A percentile compares a stretch with the other conserved stretches of the same genome.
These are phyloP conservation scores for Melanostigma gelatinosum DNA, from an alignment of 2,113 vertebrate genomes.

Conservation along the genomic window DNA sequence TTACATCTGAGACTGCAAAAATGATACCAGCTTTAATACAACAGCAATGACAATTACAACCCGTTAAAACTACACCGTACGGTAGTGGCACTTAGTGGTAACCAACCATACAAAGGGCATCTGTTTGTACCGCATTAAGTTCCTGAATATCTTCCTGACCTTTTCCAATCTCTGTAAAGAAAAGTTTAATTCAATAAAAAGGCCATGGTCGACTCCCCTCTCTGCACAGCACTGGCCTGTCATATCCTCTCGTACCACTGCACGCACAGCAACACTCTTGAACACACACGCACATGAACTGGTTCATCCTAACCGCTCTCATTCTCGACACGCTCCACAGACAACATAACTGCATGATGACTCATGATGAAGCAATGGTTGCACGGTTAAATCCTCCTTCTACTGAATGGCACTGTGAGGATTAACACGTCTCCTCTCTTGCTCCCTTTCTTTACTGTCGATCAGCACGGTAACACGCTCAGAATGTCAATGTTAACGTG, in stretches of 20 bases:
- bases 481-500: no score
- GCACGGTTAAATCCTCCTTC: constrained; percentile 37
- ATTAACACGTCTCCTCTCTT: neutral
- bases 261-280: neutral
- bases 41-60: neutral
- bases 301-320: constrained; percentile 15
- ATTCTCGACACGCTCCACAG: constrained; percentile 4
- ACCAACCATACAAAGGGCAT: neutral
- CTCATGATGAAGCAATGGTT: neutral
- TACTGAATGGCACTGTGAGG: neutral
- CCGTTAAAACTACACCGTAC: neutral
- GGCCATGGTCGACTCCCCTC: constrained; percentile 41
- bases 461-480: neutral
- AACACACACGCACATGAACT: neutral
- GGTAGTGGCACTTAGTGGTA: neutral
- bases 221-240: constrained; percentile 36
- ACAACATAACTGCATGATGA: neutral
- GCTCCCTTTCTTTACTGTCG: neutral
- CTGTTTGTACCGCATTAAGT: neutral
- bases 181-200: constrained; percentile 54
- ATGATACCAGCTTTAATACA: constrained; percentile 3
- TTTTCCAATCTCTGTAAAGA: constrained; percentile 19
- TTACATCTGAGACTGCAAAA: neutral
- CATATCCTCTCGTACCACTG: constrained; percentile 17
- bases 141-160: constrained; percentile 4